Evolutionary conservation across 1,140 invertebrate species (phyloP).

Genomic region (Wasmannia auropunctata): DNA sequence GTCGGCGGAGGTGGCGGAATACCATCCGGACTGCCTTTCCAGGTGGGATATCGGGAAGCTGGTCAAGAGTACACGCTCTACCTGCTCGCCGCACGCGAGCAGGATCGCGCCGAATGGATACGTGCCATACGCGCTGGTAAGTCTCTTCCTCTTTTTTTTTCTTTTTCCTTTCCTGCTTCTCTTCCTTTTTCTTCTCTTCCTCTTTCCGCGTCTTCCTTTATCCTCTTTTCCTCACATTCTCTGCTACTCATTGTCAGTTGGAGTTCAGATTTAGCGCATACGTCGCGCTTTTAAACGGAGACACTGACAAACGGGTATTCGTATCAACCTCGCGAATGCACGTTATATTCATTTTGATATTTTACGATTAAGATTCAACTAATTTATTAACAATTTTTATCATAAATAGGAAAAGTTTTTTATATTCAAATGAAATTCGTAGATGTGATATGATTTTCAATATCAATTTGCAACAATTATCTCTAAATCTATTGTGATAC

Average conservation of each 20-base stretch:
- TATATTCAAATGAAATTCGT: too few relatives aligned
- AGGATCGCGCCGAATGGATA: constrained; percentile 92
- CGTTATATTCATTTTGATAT: neutral
- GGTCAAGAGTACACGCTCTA: constrained; percentile 92
- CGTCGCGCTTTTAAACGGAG: neutral
- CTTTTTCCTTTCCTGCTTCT: too few relatives aligned
- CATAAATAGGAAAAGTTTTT: too few relatives aligned
- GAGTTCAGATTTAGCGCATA: neutral
- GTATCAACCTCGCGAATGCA: neutral
- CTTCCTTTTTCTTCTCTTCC: too few relatives aligned
- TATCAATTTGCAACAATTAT: too few relatives aligned
- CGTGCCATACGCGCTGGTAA: constrained; percentile 90
- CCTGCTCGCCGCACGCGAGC: constrained; percentile 89
- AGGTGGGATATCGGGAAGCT: constrained; percentile 91
- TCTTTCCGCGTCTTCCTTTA: too few relatives aligned
- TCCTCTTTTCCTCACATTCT: too few relatives aligned
- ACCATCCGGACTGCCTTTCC: constrained; percentile 87
- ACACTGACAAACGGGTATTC: neutral
- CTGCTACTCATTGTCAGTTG: neutral
- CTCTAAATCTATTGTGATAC: neutral
- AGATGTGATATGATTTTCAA: too few relatives aligned
- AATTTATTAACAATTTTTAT: constrained; percentile 6
- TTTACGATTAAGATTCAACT: neutral
- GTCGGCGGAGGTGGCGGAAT: constrained; percentile 75
- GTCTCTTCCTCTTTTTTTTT: neutral